These are phyloP conservation scores for Sialia sialis DNA, from an alignment of 2,113 vertebrate species.

Conservation along the genomic window DNA sequence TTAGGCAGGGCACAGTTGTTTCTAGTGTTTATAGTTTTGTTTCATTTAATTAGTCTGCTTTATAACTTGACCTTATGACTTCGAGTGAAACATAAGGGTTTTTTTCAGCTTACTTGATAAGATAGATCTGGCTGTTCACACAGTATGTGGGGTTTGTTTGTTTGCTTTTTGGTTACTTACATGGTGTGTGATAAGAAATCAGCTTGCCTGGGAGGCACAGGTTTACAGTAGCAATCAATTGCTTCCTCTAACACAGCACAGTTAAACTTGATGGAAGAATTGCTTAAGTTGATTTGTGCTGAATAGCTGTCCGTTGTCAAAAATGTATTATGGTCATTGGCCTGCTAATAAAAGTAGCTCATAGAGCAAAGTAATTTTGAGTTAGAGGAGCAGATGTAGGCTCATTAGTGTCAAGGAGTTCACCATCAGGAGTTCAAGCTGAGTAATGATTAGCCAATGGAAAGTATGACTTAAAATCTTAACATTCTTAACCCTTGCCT, in stretches of 20 bases:
- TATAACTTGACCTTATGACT: neutral
- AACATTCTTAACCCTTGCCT: neutral
- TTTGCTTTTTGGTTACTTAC: neutral
- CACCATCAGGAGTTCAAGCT: constrained; percentile 17
- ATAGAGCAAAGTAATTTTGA: constrained; percentile 31
- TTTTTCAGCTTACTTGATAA: neutral
- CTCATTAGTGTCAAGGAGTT: constrained; percentile 53
- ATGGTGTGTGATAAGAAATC: neutral
- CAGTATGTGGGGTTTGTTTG: neutral
- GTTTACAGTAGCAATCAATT: constrained; percentile 35
- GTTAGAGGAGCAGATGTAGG: constrained; percentile 14
- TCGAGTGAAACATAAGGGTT: neutral
- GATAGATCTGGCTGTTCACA: neutral
- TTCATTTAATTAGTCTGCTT: neutral
- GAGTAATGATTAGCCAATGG: constrained; percentile 18
- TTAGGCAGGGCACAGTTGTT: neutral
- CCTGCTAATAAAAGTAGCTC: constrained; percentile 26
- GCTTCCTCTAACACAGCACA: constrained; percentile 37
- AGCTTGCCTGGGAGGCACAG: neutral
- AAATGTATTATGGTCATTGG: constrained; percentile 42
- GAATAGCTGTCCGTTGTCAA: constrained; percentile 33
- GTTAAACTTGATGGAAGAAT: neutral
- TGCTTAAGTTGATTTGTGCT: constrained; percentile 28
- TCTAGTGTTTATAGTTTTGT: neutral
- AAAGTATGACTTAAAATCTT: neutral